Evolutionary conservation across 2,888 invertebrate species (phyloP), one percentile per base, ranked within the genome.

Genomic region (Hesperia comma): DNA sequence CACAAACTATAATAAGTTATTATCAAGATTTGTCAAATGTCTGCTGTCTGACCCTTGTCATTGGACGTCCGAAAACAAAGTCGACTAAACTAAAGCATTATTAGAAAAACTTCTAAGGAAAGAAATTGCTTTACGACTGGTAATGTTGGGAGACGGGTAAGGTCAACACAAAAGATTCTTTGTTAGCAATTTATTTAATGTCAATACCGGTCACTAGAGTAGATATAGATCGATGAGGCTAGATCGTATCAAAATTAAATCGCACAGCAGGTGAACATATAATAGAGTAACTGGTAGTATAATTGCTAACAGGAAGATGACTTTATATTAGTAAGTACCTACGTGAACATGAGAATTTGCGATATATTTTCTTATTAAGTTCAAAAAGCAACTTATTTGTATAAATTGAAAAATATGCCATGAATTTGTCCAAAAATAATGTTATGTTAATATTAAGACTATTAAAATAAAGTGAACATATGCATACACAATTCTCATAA

Each of bases 241-340:
- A 78, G 83, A 85, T 85, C 77, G 82, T 84, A 90, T 89, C 87
- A 79, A 85, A 89, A 85, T 87, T 86, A 82, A 82, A 87, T 86
- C 84, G 84, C 86, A 71, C 87, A 84, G 86, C 88, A 81, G 85
- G 88, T 84, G 84, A 71, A 79, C 80, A 79, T 80, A 7, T 4
- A 2, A 46, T 12, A 37, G 37, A 81, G 81, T 84, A 79, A 81
- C 77, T 75, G 66, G 58, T 63, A 49, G 49, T 15, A 43, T 33
- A 43, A 43, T 12, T 6, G 43, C 7, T 43, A 15, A 12, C n/a
- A 43, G 15, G 46, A 17, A 46, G 3, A 46, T 26, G 5, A 2
- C 43, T 37, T 10, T 7, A 10, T 37, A 37, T 37, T 37, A 10
- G 37, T 37, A 33, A 6, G 33, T 33, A 2, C 32, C 32, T 33